Percentiles rank a stretch among this genome's conserved stretches.
These are phyloP conservation scores for Malaclemys terrapin DNA, from an alignment of 2,113 vertebrate species.

Conservation along the genomic window DNA sequence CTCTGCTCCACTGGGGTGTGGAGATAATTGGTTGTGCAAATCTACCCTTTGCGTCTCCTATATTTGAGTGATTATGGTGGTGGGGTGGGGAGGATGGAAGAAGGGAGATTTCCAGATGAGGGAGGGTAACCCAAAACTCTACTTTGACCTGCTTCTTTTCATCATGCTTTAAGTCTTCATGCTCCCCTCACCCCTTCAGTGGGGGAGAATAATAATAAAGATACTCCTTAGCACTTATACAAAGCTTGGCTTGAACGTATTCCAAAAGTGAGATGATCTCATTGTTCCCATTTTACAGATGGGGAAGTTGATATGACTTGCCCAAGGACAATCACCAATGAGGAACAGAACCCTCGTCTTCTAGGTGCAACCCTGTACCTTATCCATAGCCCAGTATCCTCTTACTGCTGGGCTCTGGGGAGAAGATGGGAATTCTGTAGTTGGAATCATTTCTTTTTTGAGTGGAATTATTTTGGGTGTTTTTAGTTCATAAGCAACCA, in stretches of 20 bases:
- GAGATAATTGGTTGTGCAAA: not conserved
- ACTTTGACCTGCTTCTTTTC: not conserved
- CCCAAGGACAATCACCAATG: not conserved
- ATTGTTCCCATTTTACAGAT: not conserved
- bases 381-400: not conserved
- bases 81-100: not conserved
- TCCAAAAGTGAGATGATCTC: not conserved
- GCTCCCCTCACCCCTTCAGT: not conserved
- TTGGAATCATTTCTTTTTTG: not conserved
- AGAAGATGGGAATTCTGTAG: not conserved
- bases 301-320: not conserved
- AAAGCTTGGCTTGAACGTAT: not conserved
- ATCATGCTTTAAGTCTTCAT: not conserved
- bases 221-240: not conserved
- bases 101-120: not conserved
- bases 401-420: not conserved
- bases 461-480: not conserved
- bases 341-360: not conserved
- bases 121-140: not conserved
- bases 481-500: not conserved
- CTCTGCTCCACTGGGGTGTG: not conserved
- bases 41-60: not conserved
- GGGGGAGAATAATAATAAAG: not conserved
- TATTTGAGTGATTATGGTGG: not conserved
- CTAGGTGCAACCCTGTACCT: not conserved